Conservation (phyloP, 2,888 invertebrate genomes). For the Drepana falcataria region DNA sequence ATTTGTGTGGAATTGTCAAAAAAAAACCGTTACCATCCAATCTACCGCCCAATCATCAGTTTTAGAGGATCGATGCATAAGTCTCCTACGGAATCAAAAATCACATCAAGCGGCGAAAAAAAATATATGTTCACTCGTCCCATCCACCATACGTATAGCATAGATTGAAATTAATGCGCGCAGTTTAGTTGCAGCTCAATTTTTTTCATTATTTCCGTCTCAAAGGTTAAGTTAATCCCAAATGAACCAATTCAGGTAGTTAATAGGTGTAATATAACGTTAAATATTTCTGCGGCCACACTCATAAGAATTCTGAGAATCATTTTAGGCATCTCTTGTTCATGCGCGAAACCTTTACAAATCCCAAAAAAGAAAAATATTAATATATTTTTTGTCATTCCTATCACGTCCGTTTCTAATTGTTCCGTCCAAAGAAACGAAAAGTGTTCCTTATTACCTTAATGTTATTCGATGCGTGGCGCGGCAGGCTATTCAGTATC, state of each 20-base stretch:
- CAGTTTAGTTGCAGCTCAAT: not conserved
- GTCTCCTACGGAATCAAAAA: too few relatives aligned
- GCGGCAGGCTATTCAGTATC: conserved; percentile 30
- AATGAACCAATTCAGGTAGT: not conserved
- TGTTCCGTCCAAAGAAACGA: conserved; percentile 55
- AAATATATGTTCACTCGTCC: too few relatives aligned
- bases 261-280: conserved; percentile 11
- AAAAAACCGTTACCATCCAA: too few relatives aligned
- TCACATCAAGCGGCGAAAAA: too few relatives aligned
- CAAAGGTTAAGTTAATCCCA: not conserved
- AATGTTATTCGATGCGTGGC: conserved; percentile 58
- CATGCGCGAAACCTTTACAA: conserved; percentile 21
- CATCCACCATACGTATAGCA: too few relatives aligned
- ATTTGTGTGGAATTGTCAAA: too few relatives aligned
- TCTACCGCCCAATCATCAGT: too few relatives aligned
- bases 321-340: conserved; percentile 19
- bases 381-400: conserved; percentile 56
- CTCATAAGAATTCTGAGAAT: conserved; percentile 33
- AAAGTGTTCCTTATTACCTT: conserved; percentile 60
- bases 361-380: conserved; percentile 28
- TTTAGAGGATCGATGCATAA: too few relatives aligned
- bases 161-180: not conserved
- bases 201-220: not conserved
- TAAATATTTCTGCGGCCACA: conserved; percentile 27
- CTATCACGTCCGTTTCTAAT: conserved; percentile 61